phyloP scores from a whole-genome alignment of 1,140 invertebrate species.

The Conus ventricosus region DNA sequence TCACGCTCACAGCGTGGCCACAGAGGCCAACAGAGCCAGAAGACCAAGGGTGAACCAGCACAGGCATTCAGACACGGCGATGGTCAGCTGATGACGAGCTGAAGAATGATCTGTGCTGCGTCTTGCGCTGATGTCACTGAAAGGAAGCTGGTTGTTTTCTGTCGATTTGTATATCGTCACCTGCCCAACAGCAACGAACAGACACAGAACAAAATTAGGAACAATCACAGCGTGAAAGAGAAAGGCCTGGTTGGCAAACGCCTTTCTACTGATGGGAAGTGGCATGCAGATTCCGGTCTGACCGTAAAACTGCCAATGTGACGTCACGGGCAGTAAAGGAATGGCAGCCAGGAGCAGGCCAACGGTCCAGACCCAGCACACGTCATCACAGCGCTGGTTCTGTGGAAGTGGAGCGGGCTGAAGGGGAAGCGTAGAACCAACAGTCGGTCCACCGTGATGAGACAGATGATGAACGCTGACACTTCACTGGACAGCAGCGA shows the following conservation, averaged over 20 bases:
- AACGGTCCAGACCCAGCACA: neutral
- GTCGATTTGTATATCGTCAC: neutral
- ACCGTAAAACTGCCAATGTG: neutral
- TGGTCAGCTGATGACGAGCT: neutral
- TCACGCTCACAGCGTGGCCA: neutral
- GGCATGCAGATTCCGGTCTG: slow-evolving; percentile 18
- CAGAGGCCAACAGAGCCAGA: slow-evolving; percentile 3
- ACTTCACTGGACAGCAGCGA: slow-evolving; percentile 9
- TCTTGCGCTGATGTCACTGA: neutral
- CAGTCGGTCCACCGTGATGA: slow-evolving; percentile 12
- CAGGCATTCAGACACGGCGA: slow-evolving; percentile 18
- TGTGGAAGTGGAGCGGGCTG: neutral
- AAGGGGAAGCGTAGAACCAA: neutral
- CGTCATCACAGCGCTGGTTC: neutral
- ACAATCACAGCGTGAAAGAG: neutral
- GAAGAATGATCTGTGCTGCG: neutral
- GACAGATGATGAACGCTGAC: slow-evolving; percentile 7
- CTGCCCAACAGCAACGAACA: neutral
- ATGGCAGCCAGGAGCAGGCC: neutral
- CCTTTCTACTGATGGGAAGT: neutral
- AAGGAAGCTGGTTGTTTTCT: neutral
- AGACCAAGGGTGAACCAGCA: slow-evolving; percentile 10
- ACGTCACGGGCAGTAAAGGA: neutral
- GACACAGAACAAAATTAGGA: neutral
- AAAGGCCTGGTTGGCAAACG: neutral